Conservation (phyloP, 2,888 invertebrate genomes). For the Atherix ibis region DNA sequence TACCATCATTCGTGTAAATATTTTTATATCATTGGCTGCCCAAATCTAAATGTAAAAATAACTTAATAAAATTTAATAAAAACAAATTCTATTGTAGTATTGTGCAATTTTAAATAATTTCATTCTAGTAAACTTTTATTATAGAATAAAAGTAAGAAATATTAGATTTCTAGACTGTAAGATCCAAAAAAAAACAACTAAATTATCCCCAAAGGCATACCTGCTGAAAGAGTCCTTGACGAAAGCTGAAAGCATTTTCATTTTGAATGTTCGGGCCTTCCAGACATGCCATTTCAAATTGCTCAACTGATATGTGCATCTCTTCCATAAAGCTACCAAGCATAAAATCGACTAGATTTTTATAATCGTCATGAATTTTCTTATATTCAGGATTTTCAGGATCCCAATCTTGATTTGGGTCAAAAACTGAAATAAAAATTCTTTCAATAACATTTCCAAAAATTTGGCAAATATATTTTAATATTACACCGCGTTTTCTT, state of each 20-base stretch:
- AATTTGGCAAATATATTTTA: background rate
- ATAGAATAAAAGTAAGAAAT: too few relatives aligned
- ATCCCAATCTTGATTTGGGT: constrained; percentile 49
- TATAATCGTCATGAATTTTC: constrained; percentile 69
- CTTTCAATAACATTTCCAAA: background rate
- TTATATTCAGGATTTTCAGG: constrained; percentile 57
- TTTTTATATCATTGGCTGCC: constrained; percentile 82
- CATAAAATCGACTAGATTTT: constrained; percentile 81
- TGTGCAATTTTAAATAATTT: background rate
- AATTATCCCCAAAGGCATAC: constrained; percentile 13
- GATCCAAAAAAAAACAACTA: too few relatives aligned
- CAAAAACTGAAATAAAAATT: constrained; percentile 51
- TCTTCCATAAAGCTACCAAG: constrained; percentile 87
- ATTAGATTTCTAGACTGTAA: too few relatives aligned
- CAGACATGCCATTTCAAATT: constrained; percentile 68
- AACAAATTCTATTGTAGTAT: background rate
- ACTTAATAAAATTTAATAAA: background rate
- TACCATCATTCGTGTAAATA: constrained; percentile 85
- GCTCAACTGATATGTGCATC: constrained; percentile 72
- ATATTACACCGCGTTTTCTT: background rate
- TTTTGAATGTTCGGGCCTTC: constrained; percentile 30
- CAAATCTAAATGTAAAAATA: constrained; percentile 43
- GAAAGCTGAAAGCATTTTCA: constrained; percentile 40
- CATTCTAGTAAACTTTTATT: too few relatives aligned
- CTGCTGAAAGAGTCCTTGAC: constrained; percentile 44